Conservation (phyloP, 2,888 invertebrate species). For the Hoplodrina ambigua region DNA sequence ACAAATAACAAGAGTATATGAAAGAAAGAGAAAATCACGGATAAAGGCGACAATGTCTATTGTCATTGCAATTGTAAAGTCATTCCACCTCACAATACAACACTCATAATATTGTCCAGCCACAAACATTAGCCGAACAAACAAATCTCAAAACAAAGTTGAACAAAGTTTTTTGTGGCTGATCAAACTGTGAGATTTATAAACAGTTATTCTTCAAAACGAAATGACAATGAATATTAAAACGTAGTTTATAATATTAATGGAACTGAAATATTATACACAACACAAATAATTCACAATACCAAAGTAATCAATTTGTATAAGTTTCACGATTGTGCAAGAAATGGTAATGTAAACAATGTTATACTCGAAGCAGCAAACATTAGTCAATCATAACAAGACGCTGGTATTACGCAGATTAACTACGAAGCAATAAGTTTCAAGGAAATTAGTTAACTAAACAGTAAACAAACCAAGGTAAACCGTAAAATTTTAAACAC, state of each 20-base stretch:
- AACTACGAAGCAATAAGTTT: slow-evolving; percentile 8
- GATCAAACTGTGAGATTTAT: neutral
- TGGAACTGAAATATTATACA: slow-evolving; percentile 6
- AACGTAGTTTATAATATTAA: slow-evolving; percentile 1
- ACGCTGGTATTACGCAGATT: slow-evolving; percentile 5
- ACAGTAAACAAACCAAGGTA: slow-evolving; percentile 34
- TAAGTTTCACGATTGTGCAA: slow-evolving; percentile 25
- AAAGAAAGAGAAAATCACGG: slow-evolving; percentile 22
- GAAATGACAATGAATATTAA: slow-evolving; percentile 3
- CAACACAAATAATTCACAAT: slow-evolving; percentile 25
- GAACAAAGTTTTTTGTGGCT: slow-evolving; percentile 10
- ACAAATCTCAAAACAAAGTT: slow-evolving; percentile 6
- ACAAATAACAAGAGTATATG: slow-evolving; percentile 18
- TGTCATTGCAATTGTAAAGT: slow-evolving; percentile 36
- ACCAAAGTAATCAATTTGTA: slow-evolving; percentile 29
- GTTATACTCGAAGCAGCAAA: neutral
- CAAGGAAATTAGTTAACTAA: slow-evolving; percentile 22
- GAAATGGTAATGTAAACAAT: slow-evolving; percentile 10
- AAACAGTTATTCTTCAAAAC: slow-evolving; percentile 2
- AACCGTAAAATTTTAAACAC: slow-evolving; percentile 54
- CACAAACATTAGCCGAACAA: slow-evolving; percentile 24
- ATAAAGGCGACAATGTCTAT: slow-evolving; percentile 39
- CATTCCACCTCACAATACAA: slow-evolving; percentile 24
- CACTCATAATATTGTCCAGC: slow-evolving; percentile 7
- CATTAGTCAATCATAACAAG: slow-evolving; percentile 19